Conservation (phyloP, 2,113 vertebrate species). For the Procavia capensis region DNA sequence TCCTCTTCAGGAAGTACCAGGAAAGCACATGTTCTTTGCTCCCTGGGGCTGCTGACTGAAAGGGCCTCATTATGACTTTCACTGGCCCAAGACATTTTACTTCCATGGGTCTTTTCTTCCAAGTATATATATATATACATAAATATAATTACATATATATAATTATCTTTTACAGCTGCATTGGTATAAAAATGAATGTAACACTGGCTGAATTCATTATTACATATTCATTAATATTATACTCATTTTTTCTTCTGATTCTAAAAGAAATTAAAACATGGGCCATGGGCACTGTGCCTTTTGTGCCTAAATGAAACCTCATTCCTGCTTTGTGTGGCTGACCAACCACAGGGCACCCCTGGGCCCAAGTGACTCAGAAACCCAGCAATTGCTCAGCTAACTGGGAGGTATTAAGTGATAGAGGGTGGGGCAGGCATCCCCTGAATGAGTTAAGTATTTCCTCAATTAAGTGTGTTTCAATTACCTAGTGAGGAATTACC, state of each 20-base stretch:
- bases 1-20: background rate
- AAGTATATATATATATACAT: background rate
- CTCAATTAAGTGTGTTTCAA: background rate
- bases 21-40: background rate
- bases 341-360: background rate
- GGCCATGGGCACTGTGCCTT: fast-evolving
- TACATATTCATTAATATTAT: background rate
- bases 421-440: background rate
- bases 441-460: background rate
- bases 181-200: background rate
- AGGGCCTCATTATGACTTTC: background rate
- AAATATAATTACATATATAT: no score
- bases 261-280: background rate
- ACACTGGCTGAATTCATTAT: background rate
- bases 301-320: fast-evolving
- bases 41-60: background rate
- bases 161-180: background rate
- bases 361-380: background rate
- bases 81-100: background rate
- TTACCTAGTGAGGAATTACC: background rate
- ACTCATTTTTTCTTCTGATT: background rate
- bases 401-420: background rate
- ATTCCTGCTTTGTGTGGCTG: background rate
- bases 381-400: background rate
- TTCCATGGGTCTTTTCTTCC: background rate